phyloP scores from a whole-genome alignment of 2,113 vertebrate genomes.

The Lates calcarifer region DNA sequence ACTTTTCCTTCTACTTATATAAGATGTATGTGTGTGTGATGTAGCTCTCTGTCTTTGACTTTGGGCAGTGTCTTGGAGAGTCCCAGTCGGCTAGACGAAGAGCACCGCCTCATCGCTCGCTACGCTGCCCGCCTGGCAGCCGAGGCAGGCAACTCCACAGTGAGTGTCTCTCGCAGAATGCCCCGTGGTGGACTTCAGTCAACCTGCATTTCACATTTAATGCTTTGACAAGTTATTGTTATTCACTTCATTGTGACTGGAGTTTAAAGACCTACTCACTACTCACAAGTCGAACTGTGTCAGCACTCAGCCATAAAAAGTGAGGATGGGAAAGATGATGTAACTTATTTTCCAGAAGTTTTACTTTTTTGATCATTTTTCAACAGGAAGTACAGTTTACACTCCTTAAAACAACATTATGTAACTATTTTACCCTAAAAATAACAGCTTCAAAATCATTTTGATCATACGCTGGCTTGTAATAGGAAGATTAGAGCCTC shows the following conservation, averaged over 20 bases:
- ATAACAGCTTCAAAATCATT: no score
- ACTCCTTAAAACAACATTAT: no score
- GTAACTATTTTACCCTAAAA: no score
- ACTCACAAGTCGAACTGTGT: neutral
- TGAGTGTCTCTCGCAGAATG: slow-evolving; percentile 77
- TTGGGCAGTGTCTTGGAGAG: slow-evolving; percentile 91
- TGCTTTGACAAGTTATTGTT: slow-evolving; percentile 32
- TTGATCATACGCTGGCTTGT: no score
- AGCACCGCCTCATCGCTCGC: slow-evolving; percentile 94
- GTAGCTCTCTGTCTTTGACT: slow-evolving; percentile 55
- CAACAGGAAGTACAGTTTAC: no score
- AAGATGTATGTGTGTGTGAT: slow-evolving; percentile 39
- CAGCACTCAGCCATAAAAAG: neutral
- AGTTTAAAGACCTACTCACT: neutral
- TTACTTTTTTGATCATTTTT: neutral
- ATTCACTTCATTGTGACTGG: neutral
- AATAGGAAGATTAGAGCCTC: no score
- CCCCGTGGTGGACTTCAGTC: slow-evolving; percentile 34
- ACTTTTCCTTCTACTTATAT: slow-evolving; percentile 33
- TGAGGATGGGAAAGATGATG: neutral
- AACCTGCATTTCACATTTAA: slow-evolving; percentile 31
- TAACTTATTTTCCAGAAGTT: neutral
- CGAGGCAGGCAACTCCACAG: slow-evolving; percentile 90
- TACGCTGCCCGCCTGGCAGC: slow-evolving; percentile 95
- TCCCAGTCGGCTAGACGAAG: slow-evolving; percentile 93